Conservation (phyloP, 2,888 invertebrate genomes). For the Chrysina gloriosa region DNA sequence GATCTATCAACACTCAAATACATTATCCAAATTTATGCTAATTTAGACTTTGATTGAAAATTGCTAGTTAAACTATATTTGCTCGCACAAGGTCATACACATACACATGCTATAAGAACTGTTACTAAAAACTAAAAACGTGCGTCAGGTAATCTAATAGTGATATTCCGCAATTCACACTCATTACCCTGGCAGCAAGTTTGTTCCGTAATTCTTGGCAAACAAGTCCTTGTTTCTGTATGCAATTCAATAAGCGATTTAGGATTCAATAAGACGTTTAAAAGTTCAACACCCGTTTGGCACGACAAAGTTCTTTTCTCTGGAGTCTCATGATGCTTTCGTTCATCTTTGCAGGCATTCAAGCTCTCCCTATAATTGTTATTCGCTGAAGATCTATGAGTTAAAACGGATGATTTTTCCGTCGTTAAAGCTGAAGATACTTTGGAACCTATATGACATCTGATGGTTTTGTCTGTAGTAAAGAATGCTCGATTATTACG, state of each 20-base stretch:
- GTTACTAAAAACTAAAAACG: conserved; percentile 7
- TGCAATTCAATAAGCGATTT: conserved; percentile 53
- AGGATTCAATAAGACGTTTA: conserved; percentile 60
- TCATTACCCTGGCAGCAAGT: conserved; percentile 61
- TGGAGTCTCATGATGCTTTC: conserved; percentile 44
- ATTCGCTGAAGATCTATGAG: conserved; percentile 10
- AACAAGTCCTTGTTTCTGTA: conserved; percentile 45
- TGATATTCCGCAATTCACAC: conserved; percentile 64
- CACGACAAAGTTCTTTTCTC: conserved; percentile 63
- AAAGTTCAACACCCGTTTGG: conserved; percentile 63
- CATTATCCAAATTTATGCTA: too few species aligned
- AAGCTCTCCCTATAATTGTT: conserved; percentile 58
- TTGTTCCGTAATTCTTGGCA: conserved; percentile 58
- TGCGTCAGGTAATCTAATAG: conserved; percentile 58
- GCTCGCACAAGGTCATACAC: too few species aligned
- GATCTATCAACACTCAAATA: too few species aligned
- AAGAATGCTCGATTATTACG: conserved; percentile 81
- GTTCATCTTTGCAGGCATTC: conserved; percentile 50
- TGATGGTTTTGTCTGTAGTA: conserved; percentile 78
- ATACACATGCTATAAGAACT: too few species aligned
- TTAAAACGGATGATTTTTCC: conserved; percentile 59
- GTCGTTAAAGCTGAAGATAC: conserved; percentile 64
- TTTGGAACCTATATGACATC: conserved; percentile 74
- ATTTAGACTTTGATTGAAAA: too few species aligned
- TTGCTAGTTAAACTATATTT: too few species aligned